Percentiles rank a stretch among this genome's conserved stretches.
These are phyloP conservation scores for Forbesichthys agassizii DNA, from an alignment of 2,113 vertebrate species.

Conservation along the genomic window DNA sequence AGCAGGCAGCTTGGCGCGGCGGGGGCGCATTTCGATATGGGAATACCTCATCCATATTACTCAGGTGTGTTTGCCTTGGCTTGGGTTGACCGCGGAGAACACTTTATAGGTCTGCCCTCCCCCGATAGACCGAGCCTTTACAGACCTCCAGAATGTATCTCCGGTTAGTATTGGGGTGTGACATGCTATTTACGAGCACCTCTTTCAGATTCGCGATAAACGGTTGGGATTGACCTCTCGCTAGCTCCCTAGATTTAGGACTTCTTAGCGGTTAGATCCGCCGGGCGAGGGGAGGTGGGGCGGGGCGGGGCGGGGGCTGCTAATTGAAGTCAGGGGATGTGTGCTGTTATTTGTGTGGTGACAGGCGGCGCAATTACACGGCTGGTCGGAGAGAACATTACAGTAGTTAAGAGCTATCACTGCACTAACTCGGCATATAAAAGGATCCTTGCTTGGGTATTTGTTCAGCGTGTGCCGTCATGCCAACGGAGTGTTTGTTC, in stretches of 20 bases:
- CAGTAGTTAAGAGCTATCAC: conserved; percentile 61
- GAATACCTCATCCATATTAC: conserved; percentile 60
- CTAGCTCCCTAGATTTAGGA: conserved; percentile 46
- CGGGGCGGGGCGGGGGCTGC: conserved; percentile 9
- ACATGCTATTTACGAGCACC: conserved; percentile 49
- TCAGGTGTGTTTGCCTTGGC: conserved; percentile 9
- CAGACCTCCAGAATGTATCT: conserved; percentile 29
- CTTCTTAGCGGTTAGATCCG: conserved; percentile 47
- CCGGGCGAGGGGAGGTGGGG: conserved; percentile 16
- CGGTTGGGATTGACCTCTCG: conserved; percentile 34
- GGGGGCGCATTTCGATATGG: conserved; percentile 38
- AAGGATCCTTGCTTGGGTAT: conserved; percentile 49
- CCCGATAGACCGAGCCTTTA: conserved; percentile 9
- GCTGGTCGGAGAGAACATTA: conserved; percentile 61
- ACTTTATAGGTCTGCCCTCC: background rate
- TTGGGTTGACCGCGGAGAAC: too few species aligned
- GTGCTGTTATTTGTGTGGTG: conserved; percentile 71
- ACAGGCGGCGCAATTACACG: conserved; percentile 70
- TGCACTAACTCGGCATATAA: conserved; percentile 61
- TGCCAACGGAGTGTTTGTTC: too few species aligned
- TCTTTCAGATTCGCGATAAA: conserved; percentile 53
- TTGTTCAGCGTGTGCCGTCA: conserved; percentile 35
- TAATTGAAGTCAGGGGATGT: conserved; percentile 74
- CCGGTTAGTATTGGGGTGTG: conserved; percentile 38
- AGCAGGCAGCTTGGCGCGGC: too few species aligned